These are phyloP conservation scores for Eristalis intricaria DNA, from an alignment of 2,888 invertebrate species.

Conservation along the genomic window DNA sequence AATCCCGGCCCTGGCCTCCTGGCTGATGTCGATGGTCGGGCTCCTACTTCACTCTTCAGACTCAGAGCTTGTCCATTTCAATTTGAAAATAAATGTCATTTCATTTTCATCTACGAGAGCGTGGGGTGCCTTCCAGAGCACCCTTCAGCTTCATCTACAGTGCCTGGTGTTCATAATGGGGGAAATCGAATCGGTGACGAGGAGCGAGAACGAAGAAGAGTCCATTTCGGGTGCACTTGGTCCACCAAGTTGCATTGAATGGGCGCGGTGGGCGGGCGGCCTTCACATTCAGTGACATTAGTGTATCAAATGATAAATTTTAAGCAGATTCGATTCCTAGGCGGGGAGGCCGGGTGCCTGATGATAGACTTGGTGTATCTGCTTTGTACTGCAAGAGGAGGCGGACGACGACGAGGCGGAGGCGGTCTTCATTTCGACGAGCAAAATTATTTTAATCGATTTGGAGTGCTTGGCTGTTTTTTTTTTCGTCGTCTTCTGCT, in stretches of 20 bases:
- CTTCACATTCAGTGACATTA: not conserved
- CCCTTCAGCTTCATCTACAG: slow-evolving; percentile 9
- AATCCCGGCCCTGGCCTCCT: slow-evolving; percentile 10
- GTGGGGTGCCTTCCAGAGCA: not conserved
- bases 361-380: slow-evolving; percentile 45
- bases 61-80: slow-evolving; percentile 60
- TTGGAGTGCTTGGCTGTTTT: slow-evolving; percentile 50
- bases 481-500: not conserved
- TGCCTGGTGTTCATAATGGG: not conserved
- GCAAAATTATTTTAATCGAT: slow-evolving; percentile 66
- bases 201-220: not conserved
- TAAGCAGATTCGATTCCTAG: slow-evolving; percentile 62
- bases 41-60: not conserved
- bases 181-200: not conserved
- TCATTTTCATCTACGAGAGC: slow-evolving; percentile 25
- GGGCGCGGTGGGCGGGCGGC: not conserved
- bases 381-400: not conserved
- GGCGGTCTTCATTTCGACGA: slow-evolving; percentile 36
- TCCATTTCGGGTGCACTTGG: slow-evolving; percentile 21
- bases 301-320: slow-evolving; percentile 53
- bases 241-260: not conserved
- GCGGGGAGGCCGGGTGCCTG: slow-evolving; percentile 25
- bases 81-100: slow-evolving; percentile 71
- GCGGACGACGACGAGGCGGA: not conserved
- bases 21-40: not conserved